phyloP scores from a whole-genome alignment of 2,113 vertebrate species.

The Pituophis catenifer region DNA sequence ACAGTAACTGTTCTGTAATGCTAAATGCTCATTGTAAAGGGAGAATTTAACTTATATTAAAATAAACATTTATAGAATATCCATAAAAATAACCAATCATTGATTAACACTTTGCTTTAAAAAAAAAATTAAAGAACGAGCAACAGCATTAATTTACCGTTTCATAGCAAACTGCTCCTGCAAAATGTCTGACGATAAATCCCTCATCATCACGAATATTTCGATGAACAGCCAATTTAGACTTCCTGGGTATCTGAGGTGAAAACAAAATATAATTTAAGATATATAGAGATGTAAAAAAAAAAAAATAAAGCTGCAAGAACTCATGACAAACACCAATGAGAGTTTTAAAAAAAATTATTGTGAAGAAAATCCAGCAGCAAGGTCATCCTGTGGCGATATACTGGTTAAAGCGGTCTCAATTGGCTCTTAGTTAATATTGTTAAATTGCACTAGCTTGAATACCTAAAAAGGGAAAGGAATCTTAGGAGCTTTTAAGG shows the following conservation, averaged over 20 bases:
- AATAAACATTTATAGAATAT: not conserved
- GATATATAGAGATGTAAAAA: conserved; percentile 19
- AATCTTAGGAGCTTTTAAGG: not conserved
- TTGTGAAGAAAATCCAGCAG: not conserved
- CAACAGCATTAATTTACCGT: conserved; percentile 74
- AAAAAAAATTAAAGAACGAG: not conserved
- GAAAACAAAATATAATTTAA: not conserved
- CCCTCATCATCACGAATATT: conserved; percentile 97
- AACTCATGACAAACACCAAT: not conserved
- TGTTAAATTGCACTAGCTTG: not conserved
- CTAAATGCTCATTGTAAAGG: not conserved
- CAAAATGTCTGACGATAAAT: conserved; percentile 94
- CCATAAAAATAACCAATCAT: not conserved
- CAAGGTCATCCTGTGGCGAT: not conserved
- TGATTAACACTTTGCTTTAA: not conserved
- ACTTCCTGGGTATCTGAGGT: conserved; percentile 93
- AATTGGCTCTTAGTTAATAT: not conserved
- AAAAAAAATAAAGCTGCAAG: not conserved
- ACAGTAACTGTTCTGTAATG: not conserved
- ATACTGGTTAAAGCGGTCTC: not conserved
- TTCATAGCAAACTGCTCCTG: conserved; percentile 97
- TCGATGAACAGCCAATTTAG: conserved; percentile 91
- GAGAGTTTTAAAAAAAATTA: not conserved
- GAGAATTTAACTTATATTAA: not conserved
- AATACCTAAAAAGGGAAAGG: not conserved